A percentile compares a stretch with the other conserved stretches of the same genome.
These are phyloP conservation scores for Acanthacorydalis orientalis DNA, from an alignment of 2,888 invertebrate genomes.

Conservation along the genomic window DNA sequence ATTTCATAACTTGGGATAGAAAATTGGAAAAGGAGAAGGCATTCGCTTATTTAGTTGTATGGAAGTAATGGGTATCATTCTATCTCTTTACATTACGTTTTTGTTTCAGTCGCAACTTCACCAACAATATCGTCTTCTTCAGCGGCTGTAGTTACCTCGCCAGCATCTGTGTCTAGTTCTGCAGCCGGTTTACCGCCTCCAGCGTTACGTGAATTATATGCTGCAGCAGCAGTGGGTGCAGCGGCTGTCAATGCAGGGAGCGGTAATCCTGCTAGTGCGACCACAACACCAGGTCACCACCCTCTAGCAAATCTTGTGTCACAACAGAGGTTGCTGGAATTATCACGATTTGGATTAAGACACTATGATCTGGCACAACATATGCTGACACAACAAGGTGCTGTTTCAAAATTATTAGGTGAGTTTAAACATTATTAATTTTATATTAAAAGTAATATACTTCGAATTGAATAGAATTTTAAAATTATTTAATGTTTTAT, in stretches of 20 bases:
- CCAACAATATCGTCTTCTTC: slow-evolving; percentile 36
- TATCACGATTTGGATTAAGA: slow-evolving; percentile 63
- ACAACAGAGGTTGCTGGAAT: slow-evolving; percentile 62
- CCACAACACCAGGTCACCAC: slow-evolving; percentile 22
- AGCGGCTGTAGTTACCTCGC: slow-evolving; percentile 24
- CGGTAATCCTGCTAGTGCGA: slow-evolving; percentile 32
- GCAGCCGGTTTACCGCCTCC: slow-evolving; percentile 22
- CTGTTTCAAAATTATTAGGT: slow-evolving; percentile 81
- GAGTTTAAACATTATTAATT: slow-evolving; percentile 25
- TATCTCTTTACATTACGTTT: slow-evolving; percentile 17
- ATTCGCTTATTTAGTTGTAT: too few relatives aligned
- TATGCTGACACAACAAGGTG: slow-evolving; percentile 80
- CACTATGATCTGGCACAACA: slow-evolving; percentile 86
- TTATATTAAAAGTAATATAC: too few relatives aligned
- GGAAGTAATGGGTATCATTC: too few relatives aligned
- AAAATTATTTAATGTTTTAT: too few relatives aligned
- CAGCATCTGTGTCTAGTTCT: slow-evolving; percentile 16
- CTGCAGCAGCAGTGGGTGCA: slow-evolving; percentile 17
- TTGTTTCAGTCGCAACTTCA: slow-evolving; percentile 35
- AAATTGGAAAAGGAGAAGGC: too few relatives aligned
- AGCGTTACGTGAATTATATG: slow-evolving; percentile 26
- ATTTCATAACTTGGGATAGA: too few relatives aligned
- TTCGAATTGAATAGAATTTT: too few relatives aligned
- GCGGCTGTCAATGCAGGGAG: slow-evolving; percentile 25
- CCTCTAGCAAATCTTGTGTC: slow-evolving; percentile 57